Percentiles rank a stretch among this genome's conserved stretches.
These are phyloP conservation scores for Drosophila melanica DNA, from an alignment of 1,140 invertebrate genomes.

Conservation along the genomic window DNA sequence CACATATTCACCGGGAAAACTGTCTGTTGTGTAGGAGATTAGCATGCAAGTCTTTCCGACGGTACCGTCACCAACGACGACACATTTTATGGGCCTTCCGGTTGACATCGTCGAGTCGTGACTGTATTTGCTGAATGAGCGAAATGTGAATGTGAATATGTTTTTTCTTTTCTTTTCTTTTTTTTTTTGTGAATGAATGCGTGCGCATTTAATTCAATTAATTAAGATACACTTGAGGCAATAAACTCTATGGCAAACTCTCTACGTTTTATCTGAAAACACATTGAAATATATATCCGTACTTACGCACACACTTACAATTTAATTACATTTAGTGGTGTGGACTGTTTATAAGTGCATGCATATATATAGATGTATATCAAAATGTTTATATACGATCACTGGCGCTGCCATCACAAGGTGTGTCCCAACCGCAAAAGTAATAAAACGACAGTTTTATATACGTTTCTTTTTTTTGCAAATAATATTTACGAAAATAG, in stretches of 20 bases:
- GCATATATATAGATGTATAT: conserved; percentile 3
- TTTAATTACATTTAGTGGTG: conserved; percentile 49
- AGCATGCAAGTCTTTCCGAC: conserved; percentile 99
- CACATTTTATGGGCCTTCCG: conserved; percentile 98
- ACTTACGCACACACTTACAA: conserved; percentile 16
- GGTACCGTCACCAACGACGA: conserved; percentile 89
- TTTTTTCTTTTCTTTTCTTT: conserved; percentile 8
- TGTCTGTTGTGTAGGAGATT: conserved; percentile 99
- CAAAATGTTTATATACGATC: conserved; percentile 23
- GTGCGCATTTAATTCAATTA: conserved; percentile 79
- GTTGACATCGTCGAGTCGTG: conserved; percentile 87
- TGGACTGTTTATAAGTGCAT: conserved; percentile 5
- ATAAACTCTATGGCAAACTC: conserved; percentile 53
- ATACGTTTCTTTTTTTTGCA: conserved; percentile 64
- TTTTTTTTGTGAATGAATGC: conserved; percentile 53
- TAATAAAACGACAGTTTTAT: conserved; percentile 72
- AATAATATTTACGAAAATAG: conserved; percentile 76
- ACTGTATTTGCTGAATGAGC: conserved; percentile 52
- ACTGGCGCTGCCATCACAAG: conserved; percentile 58
- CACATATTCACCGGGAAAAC: conserved; percentile 99
- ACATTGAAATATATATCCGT: conserved; percentile 50
- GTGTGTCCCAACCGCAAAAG: conserved; percentile 60
- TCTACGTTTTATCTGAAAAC: conserved; percentile 42
- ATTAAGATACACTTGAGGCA: conserved; percentile 77
- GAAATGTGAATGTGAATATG: conserved; percentile 33